Percentiles rank a stretch among this genome's conserved stretches.
Evolutionary conservation across 2,113 vertebrate genomes (phyloP).

Genomic region (Lasiurus cinereus): DNA sequence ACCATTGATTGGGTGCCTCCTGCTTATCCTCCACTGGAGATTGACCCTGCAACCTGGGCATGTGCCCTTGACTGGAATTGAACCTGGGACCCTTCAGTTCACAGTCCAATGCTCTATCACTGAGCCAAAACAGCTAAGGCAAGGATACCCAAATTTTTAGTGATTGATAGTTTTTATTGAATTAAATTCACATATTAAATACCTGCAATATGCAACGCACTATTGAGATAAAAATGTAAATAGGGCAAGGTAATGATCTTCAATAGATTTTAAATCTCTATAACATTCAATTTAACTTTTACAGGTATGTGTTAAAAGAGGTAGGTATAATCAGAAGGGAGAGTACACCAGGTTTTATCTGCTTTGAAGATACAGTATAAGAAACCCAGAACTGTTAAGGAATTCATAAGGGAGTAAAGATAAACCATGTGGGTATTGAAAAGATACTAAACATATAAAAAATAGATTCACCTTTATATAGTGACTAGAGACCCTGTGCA

Average conservation of each 20-base stretch:
- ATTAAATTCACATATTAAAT: not conserved
- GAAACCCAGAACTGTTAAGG: conserved; percentile 7
- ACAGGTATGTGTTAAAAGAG: not conserved
- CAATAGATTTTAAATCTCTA: not conserved
- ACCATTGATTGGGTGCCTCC: too few relatives aligned
- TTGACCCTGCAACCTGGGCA: too few relatives aligned
- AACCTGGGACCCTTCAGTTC: too few relatives aligned
- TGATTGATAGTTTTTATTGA: not conserved
- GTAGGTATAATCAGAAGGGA: conserved; percentile 1
- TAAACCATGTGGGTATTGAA: not conserved
- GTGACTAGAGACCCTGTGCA: not conserved
- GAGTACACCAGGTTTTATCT: not conserved
- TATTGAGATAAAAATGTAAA: not conserved
- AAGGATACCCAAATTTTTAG: not conserved
- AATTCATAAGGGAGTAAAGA: conserved; percentile 27
- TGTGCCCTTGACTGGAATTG: too few relatives aligned
- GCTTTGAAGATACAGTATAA: not conserved
- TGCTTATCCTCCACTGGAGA: too few relatives aligned
- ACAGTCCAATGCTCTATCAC: too few relatives aligned
- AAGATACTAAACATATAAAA: conserved; percentile 40
- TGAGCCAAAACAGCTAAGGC: too few relatives aligned
- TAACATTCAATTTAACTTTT: conserved; percentile 16
- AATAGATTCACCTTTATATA: conserved; percentile 41
- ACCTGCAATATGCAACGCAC: not conserved
- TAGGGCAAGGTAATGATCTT: not conserved